Evolutionary conservation across 2,888 invertebrate species (phyloP).

Genomic region (Hirtodrosophila histrioides): DNA sequence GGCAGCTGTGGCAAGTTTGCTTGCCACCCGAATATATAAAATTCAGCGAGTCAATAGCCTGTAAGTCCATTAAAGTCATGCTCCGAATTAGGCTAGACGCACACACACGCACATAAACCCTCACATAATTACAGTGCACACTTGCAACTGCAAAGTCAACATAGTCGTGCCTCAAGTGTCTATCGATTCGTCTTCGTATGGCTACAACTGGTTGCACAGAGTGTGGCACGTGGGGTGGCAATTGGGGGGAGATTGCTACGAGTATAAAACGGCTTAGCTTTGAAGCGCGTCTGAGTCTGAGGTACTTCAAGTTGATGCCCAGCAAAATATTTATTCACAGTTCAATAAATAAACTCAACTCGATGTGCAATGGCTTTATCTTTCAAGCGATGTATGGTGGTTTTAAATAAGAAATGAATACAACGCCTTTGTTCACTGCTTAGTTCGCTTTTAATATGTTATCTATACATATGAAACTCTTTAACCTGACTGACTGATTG

Average conservation of each 20-base stretch:
- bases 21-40: constrained; percentile 43
- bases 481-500: no score
- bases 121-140: constrained; percentile 55
- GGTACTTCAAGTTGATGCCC: constrained; percentile 48
- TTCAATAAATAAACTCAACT: constrained; percentile 72
- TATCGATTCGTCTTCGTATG: constrained; percentile 55
- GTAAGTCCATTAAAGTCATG: constrained; percentile 71
- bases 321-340: constrained; percentile 73
- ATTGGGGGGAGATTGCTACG: neutral
- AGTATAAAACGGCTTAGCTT: constrained; percentile 40
- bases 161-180: constrained; percentile 53
- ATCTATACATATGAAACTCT: neutral
- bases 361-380: constrained; percentile 13
- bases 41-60: constrained; percentile 69
- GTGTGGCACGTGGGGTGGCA: neutral
- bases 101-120: constrained; percentile 2
- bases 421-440: constrained; percentile 54
- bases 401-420: constrained; percentile 75
- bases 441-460: constrained; percentile 48
- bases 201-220: constrained; percentile 1
- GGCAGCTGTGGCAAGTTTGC: constrained; percentile 24
- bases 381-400: constrained; percentile 13
- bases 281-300: constrained; percentile 17
- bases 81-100: constrained; percentile 66
- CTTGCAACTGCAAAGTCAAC: constrained; percentile 66